These are phyloP conservation scores for Heterotilapia buettikoferi DNA, from an alignment of 2,113 vertebrate genomes.

Conservation along the genomic window DNA sequence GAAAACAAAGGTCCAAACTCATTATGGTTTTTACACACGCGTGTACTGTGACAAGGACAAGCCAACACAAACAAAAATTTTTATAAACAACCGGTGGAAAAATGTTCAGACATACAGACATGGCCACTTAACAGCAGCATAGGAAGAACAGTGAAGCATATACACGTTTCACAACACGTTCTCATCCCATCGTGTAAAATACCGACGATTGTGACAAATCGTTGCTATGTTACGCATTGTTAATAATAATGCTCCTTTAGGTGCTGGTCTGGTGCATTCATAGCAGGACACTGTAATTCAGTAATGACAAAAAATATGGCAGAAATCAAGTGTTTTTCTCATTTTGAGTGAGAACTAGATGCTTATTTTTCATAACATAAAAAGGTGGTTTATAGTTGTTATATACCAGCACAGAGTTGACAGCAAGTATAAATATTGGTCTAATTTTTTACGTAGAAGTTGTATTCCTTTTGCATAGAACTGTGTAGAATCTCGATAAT, in stretches of 20 bases:
- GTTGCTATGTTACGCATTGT: neutral
- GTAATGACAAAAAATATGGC: neutral
- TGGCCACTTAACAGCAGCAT: neutral
- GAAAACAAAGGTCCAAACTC: neutral
- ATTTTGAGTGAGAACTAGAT: neutral
- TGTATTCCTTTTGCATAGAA: neutral
- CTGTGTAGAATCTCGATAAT: neutral
- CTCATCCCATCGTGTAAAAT: neutral
- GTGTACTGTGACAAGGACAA: neutral
- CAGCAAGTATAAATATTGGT: neutral
- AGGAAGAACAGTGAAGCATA: neutral
- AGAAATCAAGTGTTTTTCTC: neutral
- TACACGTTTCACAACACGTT: neutral
- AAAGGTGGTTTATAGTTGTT: neutral
- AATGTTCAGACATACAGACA: neutral
- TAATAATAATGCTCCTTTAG: neutral
- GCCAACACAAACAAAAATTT: rapidly evolving
- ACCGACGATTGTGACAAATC: neutral
- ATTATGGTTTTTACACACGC: neutral
- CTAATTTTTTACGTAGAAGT: neutral
- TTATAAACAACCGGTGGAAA: neutral
- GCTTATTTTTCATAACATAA: neutral
- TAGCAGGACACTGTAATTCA: neutral
- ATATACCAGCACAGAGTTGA: neutral
- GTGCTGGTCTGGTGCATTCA: neutral